Percentiles rank a stretch among this genome's conserved stretches.
Evolutionary conservation across 2,797 vertebrate species (phyloP).

Genomic region (Oreochromis mossambicus): DNA sequence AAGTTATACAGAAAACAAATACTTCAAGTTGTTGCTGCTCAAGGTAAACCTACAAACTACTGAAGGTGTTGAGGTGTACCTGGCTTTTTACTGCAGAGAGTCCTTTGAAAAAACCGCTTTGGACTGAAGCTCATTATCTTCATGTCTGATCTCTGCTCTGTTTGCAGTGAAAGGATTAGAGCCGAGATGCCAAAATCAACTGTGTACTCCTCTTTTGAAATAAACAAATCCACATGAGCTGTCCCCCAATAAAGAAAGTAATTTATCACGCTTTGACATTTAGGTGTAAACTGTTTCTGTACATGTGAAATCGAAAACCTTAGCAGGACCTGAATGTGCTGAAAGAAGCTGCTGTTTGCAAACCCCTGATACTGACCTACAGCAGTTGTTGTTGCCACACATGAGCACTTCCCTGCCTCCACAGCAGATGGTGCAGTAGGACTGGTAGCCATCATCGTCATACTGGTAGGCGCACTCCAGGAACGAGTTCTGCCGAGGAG

Average conservation of each 20-base stretch:
- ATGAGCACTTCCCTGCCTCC: conserved; percentile 92
- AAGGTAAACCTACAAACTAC: neutral
- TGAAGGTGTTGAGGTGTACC: neutral
- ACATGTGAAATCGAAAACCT: conserved; percentile 29
- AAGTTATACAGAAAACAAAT: neutral
- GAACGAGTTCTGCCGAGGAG: conserved; percentile 85
- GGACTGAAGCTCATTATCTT: neutral
- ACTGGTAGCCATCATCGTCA: conserved; percentile 94
- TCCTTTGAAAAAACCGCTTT: neutral
- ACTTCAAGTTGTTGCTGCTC: neutral
- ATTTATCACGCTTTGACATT: conserved; percentile 2
- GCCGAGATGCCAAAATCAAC: conserved; percentile 21
- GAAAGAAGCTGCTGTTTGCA: neutral
- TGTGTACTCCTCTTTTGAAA: neutral
- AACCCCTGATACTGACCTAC: conserved; percentile 76
- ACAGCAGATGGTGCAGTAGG: conserved; percentile 95
- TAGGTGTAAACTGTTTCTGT: conserved; percentile 12
- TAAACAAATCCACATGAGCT: conserved; percentile 12
- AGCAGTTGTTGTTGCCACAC: conserved; percentile 92
- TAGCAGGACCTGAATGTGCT: neutral
- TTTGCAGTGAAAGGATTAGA: neutral
- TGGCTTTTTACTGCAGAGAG: neutral
- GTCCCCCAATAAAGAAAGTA: neutral
- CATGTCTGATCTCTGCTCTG: neutral
- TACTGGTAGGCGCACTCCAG: conserved; percentile 96